phyloP scores from a whole-genome alignment of 2,888 invertebrate species.

The Andrena praecox region DNA sequence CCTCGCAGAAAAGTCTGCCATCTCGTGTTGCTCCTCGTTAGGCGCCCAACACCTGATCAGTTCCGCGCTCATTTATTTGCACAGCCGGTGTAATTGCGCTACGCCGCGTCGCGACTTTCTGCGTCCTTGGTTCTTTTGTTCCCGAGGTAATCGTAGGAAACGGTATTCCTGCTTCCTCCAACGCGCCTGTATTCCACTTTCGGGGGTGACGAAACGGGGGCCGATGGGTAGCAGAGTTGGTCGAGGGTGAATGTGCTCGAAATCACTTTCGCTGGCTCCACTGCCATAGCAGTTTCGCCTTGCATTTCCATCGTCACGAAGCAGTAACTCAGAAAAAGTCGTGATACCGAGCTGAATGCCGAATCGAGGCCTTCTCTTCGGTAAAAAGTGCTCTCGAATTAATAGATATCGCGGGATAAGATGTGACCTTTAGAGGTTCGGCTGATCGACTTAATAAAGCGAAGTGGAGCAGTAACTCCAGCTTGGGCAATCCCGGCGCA shows the following conservation, averaged over 20 bases:
- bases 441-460: constrained; percentile 67
- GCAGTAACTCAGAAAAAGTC: constrained; percentile 11
- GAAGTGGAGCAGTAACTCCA: constrained; percentile 54
- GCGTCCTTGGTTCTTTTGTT: not conserved
- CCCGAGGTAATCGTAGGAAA: not conserved
- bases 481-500: constrained; percentile 65
- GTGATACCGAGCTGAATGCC: not conserved
- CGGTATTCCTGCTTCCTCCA: not conserved
- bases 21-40: constrained; percentile 47
- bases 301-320: constrained; percentile 1
- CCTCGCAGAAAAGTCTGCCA: constrained; percentile 31
- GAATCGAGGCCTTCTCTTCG: not conserved
- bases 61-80: constrained; percentile 34
- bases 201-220: not conserved
- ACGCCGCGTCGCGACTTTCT: constrained; percentile 3
- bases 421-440: constrained; percentile 62
- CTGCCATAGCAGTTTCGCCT: not conserved
- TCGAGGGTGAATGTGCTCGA: not conserved
- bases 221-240: not conserved
- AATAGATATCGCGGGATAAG: constrained; percentile 64
- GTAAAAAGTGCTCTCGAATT: constrained; percentile 28
- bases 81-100: constrained; percentile 4
- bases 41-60: constrained; percentile 55
- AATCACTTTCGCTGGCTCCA: not conserved
- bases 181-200: not conserved